These are phyloP conservation scores for Creontiades dilutus DNA, from an alignment of 2,888 invertebrate genomes.

Conservation along the genomic window DNA sequence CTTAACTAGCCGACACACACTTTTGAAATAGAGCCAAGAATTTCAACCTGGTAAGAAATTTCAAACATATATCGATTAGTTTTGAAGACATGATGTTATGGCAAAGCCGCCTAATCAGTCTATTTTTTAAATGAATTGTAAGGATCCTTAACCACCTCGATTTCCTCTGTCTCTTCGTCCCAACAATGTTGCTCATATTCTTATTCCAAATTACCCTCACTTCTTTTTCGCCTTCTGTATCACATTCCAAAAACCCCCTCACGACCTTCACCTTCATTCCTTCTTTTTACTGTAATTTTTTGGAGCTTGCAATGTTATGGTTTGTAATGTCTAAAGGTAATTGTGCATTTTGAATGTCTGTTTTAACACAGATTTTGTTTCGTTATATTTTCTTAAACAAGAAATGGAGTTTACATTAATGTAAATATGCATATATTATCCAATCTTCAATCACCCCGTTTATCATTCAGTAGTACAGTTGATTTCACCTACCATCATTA, in stretches of 20 bases:
- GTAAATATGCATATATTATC: conserved; percentile 59
- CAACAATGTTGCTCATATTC: neutral
- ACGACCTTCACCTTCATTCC: conserved; percentile 17
- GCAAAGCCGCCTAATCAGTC: conserved; percentile 1
- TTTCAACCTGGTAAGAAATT: conserved; percentile 8
- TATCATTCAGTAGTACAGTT: neutral
- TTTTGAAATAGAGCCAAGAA: conserved; percentile 29
- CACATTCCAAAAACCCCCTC: neutral
- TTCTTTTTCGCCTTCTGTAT: neutral
- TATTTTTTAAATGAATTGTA: neutral
- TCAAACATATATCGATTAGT: conserved; percentile 9
- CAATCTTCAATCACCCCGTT: conserved; percentile 14
- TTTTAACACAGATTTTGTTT: conserved; percentile 62
- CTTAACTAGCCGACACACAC: conserved; percentile 14
- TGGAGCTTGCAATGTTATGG: conserved; percentile 70
- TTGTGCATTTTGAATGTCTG: conserved; percentile 70
- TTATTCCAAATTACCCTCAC: neutral
- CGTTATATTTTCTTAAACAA: conserved; percentile 43
- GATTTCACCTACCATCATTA: neutral
- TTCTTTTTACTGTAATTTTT: conserved; percentile 64
- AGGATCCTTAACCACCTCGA: neutral
- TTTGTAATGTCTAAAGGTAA: conserved; percentile 64
- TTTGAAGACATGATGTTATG: conserved; percentile 3
- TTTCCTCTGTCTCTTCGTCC: neutral
- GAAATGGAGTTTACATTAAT: conserved; percentile 66